phyloP scores from a whole-genome alignment of 2,888 invertebrate species.

The Aradus depressus region DNA sequence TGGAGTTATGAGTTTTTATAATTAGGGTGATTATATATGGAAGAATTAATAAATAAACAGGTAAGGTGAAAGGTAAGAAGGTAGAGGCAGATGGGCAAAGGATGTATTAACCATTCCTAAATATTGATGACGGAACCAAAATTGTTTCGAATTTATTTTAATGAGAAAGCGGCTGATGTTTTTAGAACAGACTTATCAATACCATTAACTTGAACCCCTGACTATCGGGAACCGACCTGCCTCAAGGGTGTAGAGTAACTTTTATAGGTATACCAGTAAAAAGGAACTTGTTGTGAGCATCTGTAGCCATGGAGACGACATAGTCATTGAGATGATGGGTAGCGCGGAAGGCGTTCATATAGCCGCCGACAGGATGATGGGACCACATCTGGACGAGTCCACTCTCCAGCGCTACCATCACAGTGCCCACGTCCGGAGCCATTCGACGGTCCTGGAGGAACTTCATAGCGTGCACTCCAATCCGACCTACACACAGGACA shows the following conservation, averaged over 20 bases:
- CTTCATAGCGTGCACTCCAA: conserved; percentile 53
- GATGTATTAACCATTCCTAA: too few species aligned
- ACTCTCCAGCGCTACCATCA: conserved; percentile 61
- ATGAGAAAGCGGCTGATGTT: too few species aligned
- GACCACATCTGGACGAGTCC: conserved; percentile 73
- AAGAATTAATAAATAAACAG: too few species aligned
- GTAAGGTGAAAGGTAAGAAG: not conserved
- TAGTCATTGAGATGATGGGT: conserved; percentile 40
- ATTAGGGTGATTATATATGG: too few species aligned
- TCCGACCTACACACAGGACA: conserved; percentile 23
- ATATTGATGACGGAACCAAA: too few species aligned
- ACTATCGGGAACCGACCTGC: too few species aligned
- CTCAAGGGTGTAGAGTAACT: too few species aligned
- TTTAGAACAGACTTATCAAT: too few species aligned
- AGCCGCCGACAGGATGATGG: conserved; percentile 59
- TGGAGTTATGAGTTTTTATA: too few species aligned
- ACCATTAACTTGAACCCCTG: too few species aligned
- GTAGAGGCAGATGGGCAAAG: too few species aligned
- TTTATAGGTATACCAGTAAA: conserved; percentile 57
- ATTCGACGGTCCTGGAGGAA: conserved; percentile 52
- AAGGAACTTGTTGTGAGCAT: conserved; percentile 56
- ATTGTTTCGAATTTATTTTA: too few species aligned
- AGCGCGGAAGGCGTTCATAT: conserved; percentile 36
- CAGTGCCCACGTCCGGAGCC: conserved; percentile 47
- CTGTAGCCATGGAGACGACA: conserved; percentile 57